Evolutionary conservation across 2,113 vertebrate species (phyloP), one percentile per base, ranked within the genome.

Genomic region (Chloroceryle aenea): DNA sequence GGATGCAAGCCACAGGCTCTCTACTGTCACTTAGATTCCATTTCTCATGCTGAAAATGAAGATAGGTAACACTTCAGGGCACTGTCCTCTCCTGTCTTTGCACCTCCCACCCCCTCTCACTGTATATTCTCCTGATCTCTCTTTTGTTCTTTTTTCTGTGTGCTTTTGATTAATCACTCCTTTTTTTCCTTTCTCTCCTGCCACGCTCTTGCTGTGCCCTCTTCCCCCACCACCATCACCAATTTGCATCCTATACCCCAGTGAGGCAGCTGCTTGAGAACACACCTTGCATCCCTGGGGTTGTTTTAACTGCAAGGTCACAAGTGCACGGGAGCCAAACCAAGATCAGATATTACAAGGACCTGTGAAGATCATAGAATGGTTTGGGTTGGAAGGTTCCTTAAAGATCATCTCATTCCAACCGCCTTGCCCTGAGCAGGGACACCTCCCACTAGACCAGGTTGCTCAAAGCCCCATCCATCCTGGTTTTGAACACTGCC

Each of bases 71-170:
- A 38, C n/a, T 56, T 74, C 32, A 47, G 43, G 27, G 50, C 64
- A 43, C 26, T 34, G 6, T 30, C 73, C 53, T 66, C 8, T 0
- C 34, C 32, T 1, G 1, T 56, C 74, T 78, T 92, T 2, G 1
- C 74, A 53, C 30, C 36, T 90, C 45, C n/a, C 71, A 53, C 9
- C 9, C 9, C 7, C 40, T 12, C 5, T 38, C 61, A 42, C 45
- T 0, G 0, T n/a, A 17, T 13, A 29, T 17, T 72, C n/a, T 42
- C 45, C 26, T 3, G 0, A 14, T 56, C 61, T 81, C 53, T 84
- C 21, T 16, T 63, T 58, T 75, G 14, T 61, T 8, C 4, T 30
- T 53, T 9, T 74, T 25, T 26, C 8, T 36, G 12, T 62, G 34
- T 26, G 6, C 29, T 58, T 76, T 81, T 87, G 25, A 50, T 30